Evolutionary conservation across 2,113 vertebrate species (phyloP).

Genomic region (Balaeniceps rex): DNA sequence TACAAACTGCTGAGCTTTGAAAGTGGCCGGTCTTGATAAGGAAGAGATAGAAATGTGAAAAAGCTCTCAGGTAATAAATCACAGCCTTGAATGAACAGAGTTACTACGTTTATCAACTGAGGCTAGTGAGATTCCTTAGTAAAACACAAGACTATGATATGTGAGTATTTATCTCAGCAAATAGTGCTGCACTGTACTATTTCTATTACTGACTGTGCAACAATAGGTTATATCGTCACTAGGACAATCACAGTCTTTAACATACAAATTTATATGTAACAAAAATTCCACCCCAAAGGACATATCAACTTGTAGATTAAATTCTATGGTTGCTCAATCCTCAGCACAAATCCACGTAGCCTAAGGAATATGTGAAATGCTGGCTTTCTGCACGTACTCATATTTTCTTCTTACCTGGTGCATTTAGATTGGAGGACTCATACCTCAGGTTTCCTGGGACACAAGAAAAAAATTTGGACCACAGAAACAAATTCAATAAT

Average conservation of each 20-base stretch:
- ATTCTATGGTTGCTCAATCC: neutral
- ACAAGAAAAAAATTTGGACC: neutral
- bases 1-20: neutral
- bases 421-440: neutral
- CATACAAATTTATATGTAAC: neutral
- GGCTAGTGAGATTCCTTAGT: neutral
- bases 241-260: neutral
- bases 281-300: neutral
- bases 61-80: neutral
- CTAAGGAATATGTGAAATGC: neutral
- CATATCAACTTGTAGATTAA: neutral
- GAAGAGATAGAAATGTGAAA: neutral
- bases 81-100: neutral
- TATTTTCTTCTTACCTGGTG: neutral
- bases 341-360: rapidly evolving
- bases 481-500: neutral
- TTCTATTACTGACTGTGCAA: neutral
- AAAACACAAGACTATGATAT: neutral
- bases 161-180: neutral
- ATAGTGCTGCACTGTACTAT: neutral
- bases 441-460: neutral
- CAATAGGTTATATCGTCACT: neutral
- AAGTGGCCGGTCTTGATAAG: neutral
- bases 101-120: neutral
- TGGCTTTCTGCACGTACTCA: neutral